These are phyloP conservation scores for Triplophysa tibetana DNA, from an alignment of 2,113 vertebrate genomes.

Conservation along the genomic window DNA sequence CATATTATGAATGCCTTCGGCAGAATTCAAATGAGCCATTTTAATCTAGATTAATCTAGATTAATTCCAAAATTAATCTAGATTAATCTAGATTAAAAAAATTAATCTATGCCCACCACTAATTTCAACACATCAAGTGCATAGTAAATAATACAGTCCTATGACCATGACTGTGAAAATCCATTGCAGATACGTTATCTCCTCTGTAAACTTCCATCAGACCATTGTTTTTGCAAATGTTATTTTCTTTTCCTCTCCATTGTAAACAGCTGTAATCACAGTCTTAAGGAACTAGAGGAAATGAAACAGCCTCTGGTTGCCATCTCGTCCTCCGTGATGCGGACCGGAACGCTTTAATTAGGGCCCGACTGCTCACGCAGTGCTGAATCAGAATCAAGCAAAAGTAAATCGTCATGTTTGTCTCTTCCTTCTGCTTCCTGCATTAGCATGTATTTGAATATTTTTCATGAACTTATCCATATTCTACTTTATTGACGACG, in stretches of 20 bases:
- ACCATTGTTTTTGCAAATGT: slow-evolving; percentile 62
- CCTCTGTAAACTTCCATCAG: slow-evolving; percentile 73
- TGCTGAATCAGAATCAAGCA: slow-evolving; percentile 67
- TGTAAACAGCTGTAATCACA: slow-evolving; percentile 79
- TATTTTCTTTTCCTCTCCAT: slow-evolving; percentile 53
- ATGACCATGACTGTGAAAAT: slow-evolving; percentile 2
- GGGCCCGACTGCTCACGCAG: slow-evolving; percentile 63
- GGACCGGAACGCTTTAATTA: slow-evolving; percentile 78
- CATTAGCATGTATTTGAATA: slow-evolving; percentile 17
- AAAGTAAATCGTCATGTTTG: slow-evolving; percentile 54
- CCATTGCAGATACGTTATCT: slow-evolving; percentile 70
- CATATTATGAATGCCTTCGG: too few relatives aligned
- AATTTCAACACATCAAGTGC: neutral
- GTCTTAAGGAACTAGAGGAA: slow-evolving; percentile 61
- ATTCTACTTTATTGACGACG: neutral
- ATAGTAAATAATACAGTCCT: neutral
- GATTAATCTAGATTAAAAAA: too few relatives aligned
- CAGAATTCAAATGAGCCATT: too few relatives aligned
- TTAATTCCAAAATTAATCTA: too few relatives aligned
- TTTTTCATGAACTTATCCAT: neutral
- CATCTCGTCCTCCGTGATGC: slow-evolving; percentile 62
- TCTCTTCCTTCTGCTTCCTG: slow-evolving; percentile 19
- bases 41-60: too few relatives aligned
- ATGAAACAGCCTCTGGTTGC: slow-evolving; percentile 68
- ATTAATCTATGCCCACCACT: too few relatives aligned